phyloP scores from a whole-genome alignment of 2,888 invertebrate species.

The Brenthis ino region DNA sequence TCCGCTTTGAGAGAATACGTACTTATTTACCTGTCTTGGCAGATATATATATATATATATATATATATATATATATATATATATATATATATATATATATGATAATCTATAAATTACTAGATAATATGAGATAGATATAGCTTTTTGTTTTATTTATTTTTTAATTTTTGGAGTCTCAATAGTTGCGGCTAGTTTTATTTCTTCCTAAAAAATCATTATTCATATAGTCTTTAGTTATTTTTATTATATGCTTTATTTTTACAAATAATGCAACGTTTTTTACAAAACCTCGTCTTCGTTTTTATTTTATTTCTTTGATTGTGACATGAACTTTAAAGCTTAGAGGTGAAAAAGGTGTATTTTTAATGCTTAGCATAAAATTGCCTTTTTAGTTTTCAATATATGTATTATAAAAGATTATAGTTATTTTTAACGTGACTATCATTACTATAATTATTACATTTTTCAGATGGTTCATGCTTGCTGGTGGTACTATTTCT shows the following conservation, averaged over 20 bases:
- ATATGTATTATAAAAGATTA: not conserved
- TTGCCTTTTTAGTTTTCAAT: not conserved
- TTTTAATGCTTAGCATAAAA: conserved; percentile 16
- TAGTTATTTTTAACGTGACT: not conserved
- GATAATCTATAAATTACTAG: too few relatives aligned
- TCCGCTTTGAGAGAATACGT: conserved; percentile 9
- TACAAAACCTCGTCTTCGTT: not conserved
- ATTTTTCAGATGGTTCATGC: conserved; percentile 93
- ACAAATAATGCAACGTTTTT: not conserved
- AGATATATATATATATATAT: not conserved
- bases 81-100: not conserved
- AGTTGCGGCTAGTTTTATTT: not conserved
- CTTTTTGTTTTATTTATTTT: too few relatives aligned
- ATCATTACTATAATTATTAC: conserved; percentile 26
- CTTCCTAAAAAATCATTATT: too few relatives aligned
- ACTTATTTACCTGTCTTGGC: not conserved
- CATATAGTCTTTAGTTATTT: not conserved
- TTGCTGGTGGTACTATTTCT: conserved; percentile 98
- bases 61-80: not conserved
- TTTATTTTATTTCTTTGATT: not conserved
- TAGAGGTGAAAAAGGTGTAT: conserved; percentile 16
- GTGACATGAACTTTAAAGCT: conserved; percentile 6
- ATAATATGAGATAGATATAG: too few relatives aligned
- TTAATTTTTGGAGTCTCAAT: too few relatives aligned
- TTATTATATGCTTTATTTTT: not conserved